Percentiles rank a stretch among this genome's conserved stretches.
Conservation (phyloP, 2,888 invertebrate species). For the Dolomedes plantarius region DNA sequence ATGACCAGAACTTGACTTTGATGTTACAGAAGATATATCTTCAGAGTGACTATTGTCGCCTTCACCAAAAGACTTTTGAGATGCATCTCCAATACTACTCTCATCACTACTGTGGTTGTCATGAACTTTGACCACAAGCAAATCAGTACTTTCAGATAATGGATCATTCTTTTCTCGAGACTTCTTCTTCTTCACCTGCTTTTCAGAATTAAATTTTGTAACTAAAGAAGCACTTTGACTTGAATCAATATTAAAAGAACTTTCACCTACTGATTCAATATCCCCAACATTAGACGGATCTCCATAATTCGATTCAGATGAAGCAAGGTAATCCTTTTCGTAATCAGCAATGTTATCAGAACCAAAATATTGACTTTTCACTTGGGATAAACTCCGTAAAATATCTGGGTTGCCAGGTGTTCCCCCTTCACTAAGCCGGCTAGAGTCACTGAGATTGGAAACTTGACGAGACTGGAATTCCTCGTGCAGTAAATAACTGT, state of each 20-base stretch:
- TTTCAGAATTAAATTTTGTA: slow-evolving; percentile 52
- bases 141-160: slow-evolving; percentile 42
- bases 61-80: slow-evolving; percentile 59
- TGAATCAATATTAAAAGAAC: slow-evolving; percentile 61
- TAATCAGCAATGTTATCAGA: slow-evolving; percentile 61
- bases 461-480: slow-evolving; percentile 50
- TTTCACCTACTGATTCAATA: slow-evolving; percentile 71
- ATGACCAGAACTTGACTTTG: slow-evolving; percentile 48
- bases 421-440: slow-evolving; percentile 50
- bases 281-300: slow-evolving; percentile 60
- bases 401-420: slow-evolving; percentile 47
- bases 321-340: slow-evolving; percentile 58
- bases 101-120: slow-evolving; percentile 61
- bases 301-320: slow-evolving; percentile 42
- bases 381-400: slow-evolving; percentile 53
- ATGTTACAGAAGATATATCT: slow-evolving; percentile 27
- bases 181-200: slow-evolving; percentile 70
- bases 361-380: slow-evolving; percentile 65
- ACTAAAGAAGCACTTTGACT: slow-evolving; percentile 39
- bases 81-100: slow-evolving; percentile 57
- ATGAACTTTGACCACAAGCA: slow-evolving; percentile 27
- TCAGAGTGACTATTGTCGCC: slow-evolving; percentile 64
- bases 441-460: slow-evolving; percentile 57
- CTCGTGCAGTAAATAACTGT: slow-evolving; percentile 62
- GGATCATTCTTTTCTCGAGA: slow-evolving; percentile 60